Percentiles rank a stretch among this genome's conserved stretches.
Evolutionary conservation across 2,797 vertebrate genomes (phyloP).

Genomic region (Dendrocincla fuliginosa): DNA sequence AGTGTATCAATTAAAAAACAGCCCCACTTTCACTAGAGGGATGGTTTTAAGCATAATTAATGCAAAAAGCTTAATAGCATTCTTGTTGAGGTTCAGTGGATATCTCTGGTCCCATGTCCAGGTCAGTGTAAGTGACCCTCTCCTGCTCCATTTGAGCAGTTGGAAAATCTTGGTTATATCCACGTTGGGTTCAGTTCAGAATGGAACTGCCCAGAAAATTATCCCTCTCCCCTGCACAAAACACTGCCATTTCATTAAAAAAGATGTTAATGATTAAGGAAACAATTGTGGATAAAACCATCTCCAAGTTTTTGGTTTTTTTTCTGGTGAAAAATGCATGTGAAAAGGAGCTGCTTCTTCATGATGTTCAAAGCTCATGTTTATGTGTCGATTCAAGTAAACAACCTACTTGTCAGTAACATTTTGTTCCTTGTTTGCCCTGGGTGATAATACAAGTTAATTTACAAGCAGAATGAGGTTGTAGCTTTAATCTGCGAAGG

Average conservation of each 20-base stretch:
- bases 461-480: not conserved
- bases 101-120: not conserved
- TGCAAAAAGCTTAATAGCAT: slow-evolving; percentile 12
- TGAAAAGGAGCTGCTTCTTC: not conserved
- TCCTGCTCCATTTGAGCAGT: not conserved
- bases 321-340: not conserved
- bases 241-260: not conserved
- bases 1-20: slow-evolving; percentile 56
- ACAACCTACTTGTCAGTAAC: not conserved
- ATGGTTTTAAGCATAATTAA: slow-evolving; percentile 37
- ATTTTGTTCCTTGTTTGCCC: not conserved
- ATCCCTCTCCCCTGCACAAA: not conserved
- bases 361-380: not conserved
- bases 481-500: not conserved
- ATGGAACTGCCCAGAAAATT: not conserved
- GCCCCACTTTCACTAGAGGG: not conserved
- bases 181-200: not conserved
- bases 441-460: not conserved
- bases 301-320: not conserved
- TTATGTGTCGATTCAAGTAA: slow-evolving; percentile 9
- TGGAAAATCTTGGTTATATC: slow-evolving; percentile 23
- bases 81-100: not conserved
- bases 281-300: slow-evolving; percentile 8
- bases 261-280: not conserved
- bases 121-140: not conserved